phyloP scores from a whole-genome alignment of 2,888 invertebrate genomes.

The Abrostola tripartita region DNA sequence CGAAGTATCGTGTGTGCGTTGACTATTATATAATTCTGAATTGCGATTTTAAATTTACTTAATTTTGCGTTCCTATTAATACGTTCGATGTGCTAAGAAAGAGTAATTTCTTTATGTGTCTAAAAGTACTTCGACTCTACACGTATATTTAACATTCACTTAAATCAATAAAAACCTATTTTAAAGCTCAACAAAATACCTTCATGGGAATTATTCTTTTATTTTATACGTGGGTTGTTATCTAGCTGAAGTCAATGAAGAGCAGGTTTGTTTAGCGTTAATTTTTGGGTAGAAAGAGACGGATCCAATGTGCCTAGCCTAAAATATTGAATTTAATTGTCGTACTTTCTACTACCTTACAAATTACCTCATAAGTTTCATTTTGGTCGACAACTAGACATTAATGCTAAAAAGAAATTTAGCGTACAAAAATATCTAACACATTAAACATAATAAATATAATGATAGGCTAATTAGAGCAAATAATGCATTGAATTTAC shows the following conservation, averaged over 20 bases:
- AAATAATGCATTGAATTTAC: slow-evolving; percentile 17
- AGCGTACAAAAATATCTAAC: slow-evolving; percentile 46
- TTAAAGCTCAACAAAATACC: slow-evolving; percentile 12
- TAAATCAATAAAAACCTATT: slow-evolving; percentile 4
- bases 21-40: too few species aligned
- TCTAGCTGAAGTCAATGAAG: slow-evolving; percentile 4
- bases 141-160: slow-evolving; percentile 10
- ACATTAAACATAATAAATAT: slow-evolving; percentile 38
- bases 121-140: neutral
- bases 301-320: slow-evolving; percentile 28
- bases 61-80: slow-evolving; percentile 5
- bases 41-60: neutral
- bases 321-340: slow-evolving; percentile 41
- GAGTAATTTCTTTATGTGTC: slow-evolving; percentile 1
- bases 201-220: slow-evolving; percentile 7
- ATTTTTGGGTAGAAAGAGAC: slow-evolving; percentile 13
- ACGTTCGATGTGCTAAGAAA: slow-evolving; percentile 14
- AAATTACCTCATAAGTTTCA: slow-evolving; percentile 73
- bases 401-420: slow-evolving; percentile 47
- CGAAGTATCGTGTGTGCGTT: too few species aligned
- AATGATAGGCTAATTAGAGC: slow-evolving; percentile 18
- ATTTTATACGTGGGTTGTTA: slow-evolving; percentile 16
- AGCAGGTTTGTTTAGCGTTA: slow-evolving; percentile 6
- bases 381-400: slow-evolving; percentile 74
- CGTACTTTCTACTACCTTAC: slow-evolving; percentile 63